These are phyloP conservation scores for Papilio glaucus DNA, from an alignment of 1,140 invertebrate species.

Conservation along the genomic window DNA sequence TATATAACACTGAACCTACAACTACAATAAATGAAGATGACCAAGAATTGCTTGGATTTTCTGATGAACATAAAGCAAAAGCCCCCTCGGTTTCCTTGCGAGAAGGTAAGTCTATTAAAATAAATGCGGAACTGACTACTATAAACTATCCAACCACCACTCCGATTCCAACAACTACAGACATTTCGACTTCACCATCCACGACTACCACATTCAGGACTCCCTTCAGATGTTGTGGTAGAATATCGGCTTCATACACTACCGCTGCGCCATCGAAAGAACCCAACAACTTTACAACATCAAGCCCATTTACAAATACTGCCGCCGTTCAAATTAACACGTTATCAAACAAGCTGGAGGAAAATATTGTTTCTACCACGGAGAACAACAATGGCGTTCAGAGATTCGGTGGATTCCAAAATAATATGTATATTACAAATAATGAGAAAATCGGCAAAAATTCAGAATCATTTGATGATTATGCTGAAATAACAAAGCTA, in stretches of 20 bases:
- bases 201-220: constrained; percentile 55
- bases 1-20: constrained; percentile 73
- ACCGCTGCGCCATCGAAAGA: constrained; percentile 57
- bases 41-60: constrained; percentile 90
- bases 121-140: constrained; percentile 67
- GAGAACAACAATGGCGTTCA: constrained; percentile 67
- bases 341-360: constrained; percentile 47
- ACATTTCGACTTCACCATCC: constrained; percentile 47
- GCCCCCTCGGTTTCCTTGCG: constrained; percentile 54
- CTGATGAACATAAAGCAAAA: constrained; percentile 84
- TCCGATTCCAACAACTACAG: constrained; percentile 52
- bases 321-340: constrained; percentile 52
- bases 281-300: constrained; percentile 56
- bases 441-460: constrained; percentile 66
- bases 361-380: constrained; percentile 50
- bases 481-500: constrained; percentile 68
- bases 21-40: constrained; percentile 86
- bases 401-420: constrained; percentile 82
- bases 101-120: constrained; percentile 76
- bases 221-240: constrained; percentile 77
- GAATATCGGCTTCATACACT: constrained; percentile 78
- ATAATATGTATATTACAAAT: constrained; percentile 70
- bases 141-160: constrained; percentile 61
- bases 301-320: constrained; percentile 60
- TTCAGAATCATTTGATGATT: constrained; percentile 63